phyloP scores from a whole-genome alignment of 1,140 invertebrate species.

The Pararge aegeria region DNA sequence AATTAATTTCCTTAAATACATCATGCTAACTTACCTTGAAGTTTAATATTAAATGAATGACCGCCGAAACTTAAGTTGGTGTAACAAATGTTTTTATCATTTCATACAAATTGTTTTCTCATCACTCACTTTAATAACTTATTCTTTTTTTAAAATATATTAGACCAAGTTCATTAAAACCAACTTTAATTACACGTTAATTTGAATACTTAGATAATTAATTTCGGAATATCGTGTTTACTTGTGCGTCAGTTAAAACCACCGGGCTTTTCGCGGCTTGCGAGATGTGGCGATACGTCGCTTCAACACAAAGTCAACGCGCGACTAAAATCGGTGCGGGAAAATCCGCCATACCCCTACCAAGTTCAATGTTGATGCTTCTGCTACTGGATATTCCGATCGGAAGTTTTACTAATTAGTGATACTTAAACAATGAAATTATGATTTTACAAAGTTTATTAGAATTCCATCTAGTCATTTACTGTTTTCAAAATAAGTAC shows the following conservation, averaged over 20 bases:
- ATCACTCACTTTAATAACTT: background rate
- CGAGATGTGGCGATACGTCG: constrained; percentile 2
- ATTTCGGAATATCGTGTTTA: background rate
- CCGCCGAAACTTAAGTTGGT: background rate
- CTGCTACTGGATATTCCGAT: background rate
- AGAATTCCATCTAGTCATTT: too few species aligned
- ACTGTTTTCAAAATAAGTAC: too few species aligned
- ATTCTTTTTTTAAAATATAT: background rate
- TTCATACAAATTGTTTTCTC: background rate
- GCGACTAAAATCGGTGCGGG: constrained; percentile 12
- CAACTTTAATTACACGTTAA: background rate
- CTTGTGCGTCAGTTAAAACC: background rate
- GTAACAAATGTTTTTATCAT: background rate
- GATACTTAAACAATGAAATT: too few species aligned
- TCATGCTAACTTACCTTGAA: constrained; percentile 1
- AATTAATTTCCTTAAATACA: background rate
- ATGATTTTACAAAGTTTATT: too few species aligned
- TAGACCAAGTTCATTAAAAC: too few species aligned
- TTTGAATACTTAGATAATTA: background rate
- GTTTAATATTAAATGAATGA: background rate
- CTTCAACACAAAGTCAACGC: constrained; percentile 7
- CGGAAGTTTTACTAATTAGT: background rate
- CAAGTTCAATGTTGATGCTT: constrained; percentile 9
- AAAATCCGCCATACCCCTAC: constrained; percentile 2
- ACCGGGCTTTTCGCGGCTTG: background rate